These are phyloP conservation scores for Teinopalpus imperialis DNA, from an alignment of 2,888 invertebrate species.

Conservation along the genomic window DNA sequence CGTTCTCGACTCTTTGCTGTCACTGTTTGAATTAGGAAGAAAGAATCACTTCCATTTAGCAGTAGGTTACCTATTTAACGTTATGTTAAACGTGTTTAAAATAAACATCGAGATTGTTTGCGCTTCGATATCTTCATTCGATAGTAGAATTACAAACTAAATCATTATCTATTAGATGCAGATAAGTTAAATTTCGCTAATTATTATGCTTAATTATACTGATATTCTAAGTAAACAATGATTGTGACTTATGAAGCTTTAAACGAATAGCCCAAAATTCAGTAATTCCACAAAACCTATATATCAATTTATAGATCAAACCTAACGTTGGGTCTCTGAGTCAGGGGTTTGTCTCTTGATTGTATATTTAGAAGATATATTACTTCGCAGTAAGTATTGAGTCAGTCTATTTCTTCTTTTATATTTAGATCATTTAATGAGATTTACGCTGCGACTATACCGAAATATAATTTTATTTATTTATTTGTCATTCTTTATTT, in stretches of 20 bases:
- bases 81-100: slow-evolving; percentile 7
- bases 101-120: slow-evolving; percentile 3
- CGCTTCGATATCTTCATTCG: neutral
- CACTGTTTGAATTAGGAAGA: slow-evolving; percentile 9
- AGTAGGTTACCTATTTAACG: slow-evolving; percentile 12
- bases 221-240: too few species aligned
- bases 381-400: slow-evolving; percentile 19
- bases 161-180: neutral
- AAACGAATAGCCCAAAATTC: too few species aligned
- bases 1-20: slow-evolving; percentile 15
- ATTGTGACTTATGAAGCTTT: too few species aligned
- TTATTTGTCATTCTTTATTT: too few species aligned
- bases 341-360: slow-evolving; percentile 20
- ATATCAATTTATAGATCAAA: too few species aligned
- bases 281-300: neutral
- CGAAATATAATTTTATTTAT: slow-evolving; percentile 24
- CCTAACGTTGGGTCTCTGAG: slow-evolving; percentile 19
- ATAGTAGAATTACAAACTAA: neutral
- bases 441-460: slow-evolving; percentile 13
- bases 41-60: slow-evolving; percentile 1
- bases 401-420: slow-evolving; percentile 20
- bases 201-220: too few species aligned
- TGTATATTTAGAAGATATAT: slow-evolving; percentile 23
- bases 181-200: too few species aligned
- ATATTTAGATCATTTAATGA: slow-evolving; percentile 13